Evolutionary conservation across 1,140 invertebrate species (phyloP).

Genomic region (Diploscapter pachys): DNA sequence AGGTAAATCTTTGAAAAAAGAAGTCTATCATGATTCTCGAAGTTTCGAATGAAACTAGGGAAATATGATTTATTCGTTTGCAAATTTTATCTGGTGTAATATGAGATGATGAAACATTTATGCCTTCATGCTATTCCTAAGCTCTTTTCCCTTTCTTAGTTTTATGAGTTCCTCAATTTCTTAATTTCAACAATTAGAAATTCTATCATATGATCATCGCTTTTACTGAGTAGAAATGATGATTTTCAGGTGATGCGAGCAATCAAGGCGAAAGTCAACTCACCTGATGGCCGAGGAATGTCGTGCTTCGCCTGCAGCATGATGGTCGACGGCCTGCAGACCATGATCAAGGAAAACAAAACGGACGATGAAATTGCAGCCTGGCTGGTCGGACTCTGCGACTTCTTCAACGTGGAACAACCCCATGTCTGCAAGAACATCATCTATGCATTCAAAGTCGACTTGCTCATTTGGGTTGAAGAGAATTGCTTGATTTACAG

Average conservation of each 20-base stretch:
- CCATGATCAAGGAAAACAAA: constrained; percentile 17
- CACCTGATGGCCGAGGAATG: constrained; percentile 24
- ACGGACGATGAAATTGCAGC: constrained; percentile 36
- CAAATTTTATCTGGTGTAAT: no score
- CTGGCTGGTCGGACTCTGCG: constrained; percentile 29
- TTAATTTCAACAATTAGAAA: no score
- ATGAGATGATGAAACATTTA: no score
- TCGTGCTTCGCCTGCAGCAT: constrained; percentile 30
- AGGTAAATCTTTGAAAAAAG: no score
- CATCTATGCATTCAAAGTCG: constrained; percentile 32
- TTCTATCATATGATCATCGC: no score
- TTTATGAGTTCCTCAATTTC: no score
- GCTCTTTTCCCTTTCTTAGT: no score
- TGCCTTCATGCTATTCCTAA: no score
- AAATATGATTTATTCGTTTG: no score
- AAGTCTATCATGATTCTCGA: no score
- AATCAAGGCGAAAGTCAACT: constrained; percentile 8
- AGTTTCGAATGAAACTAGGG: no score
- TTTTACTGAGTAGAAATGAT: neutral
- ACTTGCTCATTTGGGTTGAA: no score
- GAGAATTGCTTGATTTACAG: constrained; percentile 8
- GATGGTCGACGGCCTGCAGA: constrained; percentile 23
- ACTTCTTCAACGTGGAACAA: constrained; percentile 33
- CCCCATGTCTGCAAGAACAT: constrained; percentile 39
- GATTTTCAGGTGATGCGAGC: constrained; percentile 19